phyloP scores from a whole-genome alignment of 2,113 vertebrate genomes.

The Thermophis baileyi region DNA sequence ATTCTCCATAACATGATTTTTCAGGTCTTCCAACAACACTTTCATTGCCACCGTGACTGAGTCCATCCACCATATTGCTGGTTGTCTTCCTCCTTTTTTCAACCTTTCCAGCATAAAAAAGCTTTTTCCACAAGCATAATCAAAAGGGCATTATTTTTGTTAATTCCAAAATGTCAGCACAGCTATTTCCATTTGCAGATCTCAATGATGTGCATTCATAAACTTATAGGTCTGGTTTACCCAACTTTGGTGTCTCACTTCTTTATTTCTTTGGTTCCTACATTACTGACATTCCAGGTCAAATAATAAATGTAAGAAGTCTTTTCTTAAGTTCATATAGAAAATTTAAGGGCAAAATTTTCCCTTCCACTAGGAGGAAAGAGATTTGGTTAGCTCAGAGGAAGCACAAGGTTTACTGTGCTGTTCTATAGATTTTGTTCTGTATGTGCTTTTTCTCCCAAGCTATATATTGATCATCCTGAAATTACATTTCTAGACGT shows the following conservation, averaged over 20 bases:
- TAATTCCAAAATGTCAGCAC: not conserved
- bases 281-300: not conserved
- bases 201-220: not conserved
- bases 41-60: not conserved
- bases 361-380: not conserved
- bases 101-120: not conserved
- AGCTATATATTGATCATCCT: conserved; percentile 5
- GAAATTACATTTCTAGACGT: conserved; percentile 5
- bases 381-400: not conserved
- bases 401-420: conserved; percentile 5
- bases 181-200: not conserved
- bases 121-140: not conserved
- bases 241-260: not conserved
- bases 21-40: not conserved
- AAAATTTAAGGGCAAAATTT: not conserved
- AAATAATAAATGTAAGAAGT: not conserved
- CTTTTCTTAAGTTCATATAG: not conserved
- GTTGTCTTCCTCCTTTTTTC: not conserved
- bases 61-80: not conserved
- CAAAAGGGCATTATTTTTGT: not conserved
- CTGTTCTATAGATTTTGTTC: not conserved
- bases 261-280: not conserved
- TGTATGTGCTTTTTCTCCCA: not conserved
- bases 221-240: not conserved
- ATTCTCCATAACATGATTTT: not conserved